Conservation (phyloP, 2,888 invertebrate genomes). For the Lacanobia wlatinum region DNA sequence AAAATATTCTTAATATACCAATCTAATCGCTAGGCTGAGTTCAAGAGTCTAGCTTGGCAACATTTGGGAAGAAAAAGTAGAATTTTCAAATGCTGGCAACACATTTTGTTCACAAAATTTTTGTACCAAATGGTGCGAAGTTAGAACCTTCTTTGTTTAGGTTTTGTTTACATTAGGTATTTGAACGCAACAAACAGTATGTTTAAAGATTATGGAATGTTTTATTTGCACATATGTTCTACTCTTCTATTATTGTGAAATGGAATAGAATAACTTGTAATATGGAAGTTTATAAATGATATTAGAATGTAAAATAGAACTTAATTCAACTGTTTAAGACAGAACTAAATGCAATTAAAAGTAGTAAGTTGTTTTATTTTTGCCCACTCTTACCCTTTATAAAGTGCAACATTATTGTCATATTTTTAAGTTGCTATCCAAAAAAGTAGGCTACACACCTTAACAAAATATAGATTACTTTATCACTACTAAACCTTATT, state of each 20-base stretch:
- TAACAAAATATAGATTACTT: constrained; percentile 40
- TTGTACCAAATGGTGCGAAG: constrained; percentile 29
- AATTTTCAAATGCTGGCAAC: constrained; percentile 21
- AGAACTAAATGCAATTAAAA: not conserved
- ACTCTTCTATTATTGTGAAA: constrained; percentile 1
- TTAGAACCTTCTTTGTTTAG: constrained; percentile 24
- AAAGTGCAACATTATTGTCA: constrained; percentile 5
- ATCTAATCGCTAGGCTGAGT: constrained; percentile 71
- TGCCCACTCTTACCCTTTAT: not conserved
- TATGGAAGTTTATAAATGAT: not conserved
- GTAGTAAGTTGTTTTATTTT: not conserved
- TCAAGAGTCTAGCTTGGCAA: constrained; percentile 43
- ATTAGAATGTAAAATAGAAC: not conserved
- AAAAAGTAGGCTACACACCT: constrained; percentile 20
- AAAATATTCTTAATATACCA: constrained; percentile 71
- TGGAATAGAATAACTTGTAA: not conserved
- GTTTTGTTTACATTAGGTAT: constrained; percentile 52
- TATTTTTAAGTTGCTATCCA: constrained; percentile 11
- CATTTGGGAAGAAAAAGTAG: constrained; percentile 11
- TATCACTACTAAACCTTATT: constrained; percentile 32
- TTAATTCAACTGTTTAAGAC: not conserved
- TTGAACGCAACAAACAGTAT: constrained; percentile 9
- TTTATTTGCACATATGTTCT: constrained; percentile 43
- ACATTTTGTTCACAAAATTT: constrained; percentile 5
- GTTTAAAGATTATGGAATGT: not conserved